These are phyloP conservation scores for Platycnemis pennipes DNA, from an alignment of 2,888 invertebrate genomes.

Conservation along the genomic window DNA sequence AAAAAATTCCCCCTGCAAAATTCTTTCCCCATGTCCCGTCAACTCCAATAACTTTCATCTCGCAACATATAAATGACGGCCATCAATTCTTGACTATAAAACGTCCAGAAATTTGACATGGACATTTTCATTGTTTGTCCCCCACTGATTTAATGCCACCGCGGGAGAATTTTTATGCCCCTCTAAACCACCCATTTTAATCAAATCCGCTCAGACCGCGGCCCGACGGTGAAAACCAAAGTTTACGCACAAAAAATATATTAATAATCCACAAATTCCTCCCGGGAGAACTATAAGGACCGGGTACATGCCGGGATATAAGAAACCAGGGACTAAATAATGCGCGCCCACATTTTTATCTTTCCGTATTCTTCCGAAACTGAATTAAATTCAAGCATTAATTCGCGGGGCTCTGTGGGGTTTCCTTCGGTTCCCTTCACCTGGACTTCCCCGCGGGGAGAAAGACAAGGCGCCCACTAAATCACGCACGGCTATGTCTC, in stretches of 20 bases:
- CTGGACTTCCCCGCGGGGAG: background rate
- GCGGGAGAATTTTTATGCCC: background rate
- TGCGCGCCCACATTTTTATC: constrained; percentile 29
- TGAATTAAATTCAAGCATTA: constrained; percentile 51
- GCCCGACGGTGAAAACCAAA: background rate
- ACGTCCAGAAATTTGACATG: constrained; percentile 50
- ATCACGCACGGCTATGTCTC: constrained; percentile 61
- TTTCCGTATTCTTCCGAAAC: constrained; percentile 36
- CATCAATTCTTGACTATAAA: constrained; percentile 53
- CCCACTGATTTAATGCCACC: constrained; percentile 42
- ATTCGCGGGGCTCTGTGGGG: constrained; percentile 56
- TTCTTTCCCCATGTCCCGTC: background rate
- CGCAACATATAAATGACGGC: background rate
- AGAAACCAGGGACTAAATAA: constrained; percentile 33
- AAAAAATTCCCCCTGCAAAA: background rate
- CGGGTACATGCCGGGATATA: background rate
- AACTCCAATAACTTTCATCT: background rate
- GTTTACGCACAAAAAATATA: constrained; percentile 19
- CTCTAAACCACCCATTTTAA: constrained; percentile 1
- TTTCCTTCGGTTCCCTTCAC: constrained; percentile 33
- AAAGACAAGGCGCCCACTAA: constrained; percentile 66
- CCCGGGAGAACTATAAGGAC: background rate
- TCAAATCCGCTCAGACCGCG: background rate
- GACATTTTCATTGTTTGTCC: constrained; percentile 56
- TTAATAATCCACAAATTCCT: constrained; percentile 30